Base-by-base conservation (phyloP, 2,113 vertebrate species). In the Eudorcas thomsonii region DNA sequence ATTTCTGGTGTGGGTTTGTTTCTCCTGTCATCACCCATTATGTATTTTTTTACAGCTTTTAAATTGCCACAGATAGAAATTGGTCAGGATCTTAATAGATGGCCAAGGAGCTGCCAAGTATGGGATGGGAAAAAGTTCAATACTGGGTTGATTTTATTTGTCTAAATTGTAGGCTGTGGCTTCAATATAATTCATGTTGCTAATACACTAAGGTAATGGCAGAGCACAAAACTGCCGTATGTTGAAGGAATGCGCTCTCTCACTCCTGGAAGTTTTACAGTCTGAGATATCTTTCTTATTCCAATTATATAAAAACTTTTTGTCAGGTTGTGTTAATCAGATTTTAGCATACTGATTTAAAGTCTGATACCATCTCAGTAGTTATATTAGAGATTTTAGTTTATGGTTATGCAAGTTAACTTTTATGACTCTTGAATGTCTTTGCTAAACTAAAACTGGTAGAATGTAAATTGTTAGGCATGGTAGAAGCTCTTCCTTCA, bases 1-100 rank as follows among this genome's bases (percentile, higher is more conserved):
- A 98, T 95, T 98, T 98, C 97, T 98, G 91, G 90, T 97, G 82
- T 97, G 96, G 94, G 98, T 98, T 98, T 98, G 98, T 98, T 98
- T 98, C 98, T 97, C 95, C 96, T 98, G 97, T 98, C 97, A 96
- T 98, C 94, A 96, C 96, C 97, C 77, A 97, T 98, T 98, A 96
- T 95, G 82, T 96, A 82, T 96, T 97, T 98, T 97, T 98, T 98
- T 98, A 98, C 96, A 98, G 97, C 97, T 98, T 98, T 98, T 98
- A 98, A 98, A 98, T 98, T 98, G 97, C 97, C 78, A 93, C 59
- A 86, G 96, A 98, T 94, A 97, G 71, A 96, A 98, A 98, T 95
- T 97, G 97, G 97, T 97, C 97, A 96, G 95, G 95, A 97, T 96
- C 94, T 88, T 98, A 98, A 98, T 96, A 96, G 96, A 98, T 98